A percentile compares a stretch with the other conserved stretches of the same genome.
These are phyloP conservation scores for Psittacula echo DNA, from an alignment of 2,797 vertebrate species.

Conservation along the genomic window DNA sequence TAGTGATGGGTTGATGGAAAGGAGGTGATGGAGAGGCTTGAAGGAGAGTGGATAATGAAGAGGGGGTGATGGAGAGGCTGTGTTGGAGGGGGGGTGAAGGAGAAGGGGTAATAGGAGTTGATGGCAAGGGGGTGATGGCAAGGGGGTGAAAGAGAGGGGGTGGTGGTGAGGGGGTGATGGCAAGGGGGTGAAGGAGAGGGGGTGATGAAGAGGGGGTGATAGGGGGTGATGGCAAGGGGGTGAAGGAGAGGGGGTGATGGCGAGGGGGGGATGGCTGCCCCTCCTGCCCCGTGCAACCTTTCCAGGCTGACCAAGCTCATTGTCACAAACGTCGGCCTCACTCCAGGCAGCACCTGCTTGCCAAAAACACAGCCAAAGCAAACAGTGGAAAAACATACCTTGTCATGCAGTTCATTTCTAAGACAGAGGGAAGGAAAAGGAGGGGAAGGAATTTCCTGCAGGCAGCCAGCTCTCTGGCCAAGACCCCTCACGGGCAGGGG, in stretches of 20 bases:
- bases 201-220: no score
- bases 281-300: background rate
- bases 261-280: background rate
- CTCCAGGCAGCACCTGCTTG: background rate
- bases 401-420: background rate
- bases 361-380: background rate
- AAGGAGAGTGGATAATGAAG: background rate
- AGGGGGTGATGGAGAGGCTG: no score
- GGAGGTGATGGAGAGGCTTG: no score
- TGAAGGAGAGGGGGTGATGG: accelerated
- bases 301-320: accelerated
- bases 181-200: no score
- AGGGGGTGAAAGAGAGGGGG: no score
- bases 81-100: no score
- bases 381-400: background rate
- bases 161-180: no score
- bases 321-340: accelerated
- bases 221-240: background rate
- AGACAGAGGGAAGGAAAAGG: background rate
- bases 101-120: background rate
- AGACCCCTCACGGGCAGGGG: background rate
- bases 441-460: accelerated
- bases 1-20: accelerated
- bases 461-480: background rate
- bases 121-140: no score